Evolutionary conservation across 1,140 invertebrate species (phyloP).

Genomic region (Atta colombica): DNA sequence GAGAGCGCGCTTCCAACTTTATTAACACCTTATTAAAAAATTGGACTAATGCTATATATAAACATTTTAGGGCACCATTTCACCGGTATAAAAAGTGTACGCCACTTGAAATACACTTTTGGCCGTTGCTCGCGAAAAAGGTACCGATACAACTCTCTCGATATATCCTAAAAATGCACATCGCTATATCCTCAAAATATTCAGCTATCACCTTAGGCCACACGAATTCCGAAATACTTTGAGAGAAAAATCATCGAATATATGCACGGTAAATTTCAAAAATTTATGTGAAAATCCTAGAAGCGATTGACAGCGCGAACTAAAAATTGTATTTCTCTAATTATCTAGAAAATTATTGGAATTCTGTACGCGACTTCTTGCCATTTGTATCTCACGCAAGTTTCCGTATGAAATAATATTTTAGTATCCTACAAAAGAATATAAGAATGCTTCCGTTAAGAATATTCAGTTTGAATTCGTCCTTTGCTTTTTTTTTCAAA

Average conservation of each 20-base stretch:
- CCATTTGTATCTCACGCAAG: not conserved
- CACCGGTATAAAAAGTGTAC: conserved; percentile 70
- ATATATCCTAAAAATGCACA: conserved; percentile 58
- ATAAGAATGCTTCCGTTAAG: not conserved
- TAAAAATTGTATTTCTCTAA: not conserved
- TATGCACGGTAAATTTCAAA: not conserved
- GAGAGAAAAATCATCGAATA: conserved; percentile 14
- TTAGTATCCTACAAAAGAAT: not conserved
- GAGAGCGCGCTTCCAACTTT: conserved; percentile 36
- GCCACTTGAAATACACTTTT: conserved; percentile 67
- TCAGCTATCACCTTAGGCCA: conserved; percentile 75
- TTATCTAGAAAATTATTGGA: conserved; percentile 9
- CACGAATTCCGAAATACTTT: conserved; percentile 57
- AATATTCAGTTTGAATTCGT: not conserved
- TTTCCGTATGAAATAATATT: not conserved
- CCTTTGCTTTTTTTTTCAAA: not conserved
- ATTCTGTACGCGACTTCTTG: not conserved
- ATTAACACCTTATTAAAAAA: conserved; percentile 64
- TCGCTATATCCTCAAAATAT: conserved; percentile 52
- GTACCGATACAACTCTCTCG: conserved; percentile 38
- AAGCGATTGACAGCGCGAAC: conserved; percentile 27
- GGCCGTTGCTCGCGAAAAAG: conserved; percentile 62
- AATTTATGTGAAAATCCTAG: conserved; percentile 10
- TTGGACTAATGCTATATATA: conserved; percentile 73
- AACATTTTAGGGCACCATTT: conserved; percentile 73